These are phyloP conservation scores for Porites lutea DNA, from an alignment of 64 coral and sea anemone species.

Conservation along the genomic window DNA sequence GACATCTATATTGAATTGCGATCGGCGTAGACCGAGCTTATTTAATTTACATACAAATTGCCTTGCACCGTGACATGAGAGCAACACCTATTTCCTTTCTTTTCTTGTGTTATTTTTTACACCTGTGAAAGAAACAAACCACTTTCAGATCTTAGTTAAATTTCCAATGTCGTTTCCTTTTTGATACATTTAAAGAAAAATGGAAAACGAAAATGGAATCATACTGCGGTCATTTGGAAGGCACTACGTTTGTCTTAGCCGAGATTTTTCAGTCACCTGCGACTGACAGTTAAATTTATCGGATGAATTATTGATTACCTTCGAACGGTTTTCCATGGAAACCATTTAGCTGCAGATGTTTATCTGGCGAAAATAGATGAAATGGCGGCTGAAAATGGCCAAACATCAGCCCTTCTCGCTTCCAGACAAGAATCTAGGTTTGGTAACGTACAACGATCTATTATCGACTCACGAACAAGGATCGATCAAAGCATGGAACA, in stretches of 20 bases:
- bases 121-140: neutral
- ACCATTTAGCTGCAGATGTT: slow-evolving; percentile 7
- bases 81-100: neutral
- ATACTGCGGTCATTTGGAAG: neutral
- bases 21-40: too few relatives aligned
- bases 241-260: neutral
- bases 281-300: neutral
- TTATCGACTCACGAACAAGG: neutral
- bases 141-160: neutral
- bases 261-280: neutral
- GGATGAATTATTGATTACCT: slow-evolving; percentile 38
- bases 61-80: neutral
- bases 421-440: neutral
- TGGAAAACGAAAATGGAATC: too few relatives aligned
- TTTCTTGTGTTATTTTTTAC: neutral
- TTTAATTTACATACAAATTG: neutral
- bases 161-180: too few relatives aligned
- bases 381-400: neutral
- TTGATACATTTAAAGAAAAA: too few relatives aligned
- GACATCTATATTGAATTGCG: too few relatives aligned
- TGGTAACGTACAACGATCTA: neutral
- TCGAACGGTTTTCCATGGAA: slow-evolving; percentile 38
- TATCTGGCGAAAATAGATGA: neutral
- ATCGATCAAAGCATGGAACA: neutral
- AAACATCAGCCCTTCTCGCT: neutral